Conservation (phyloP, 2,113 vertebrate genomes). For the Ictalurus furcatus region DNA sequence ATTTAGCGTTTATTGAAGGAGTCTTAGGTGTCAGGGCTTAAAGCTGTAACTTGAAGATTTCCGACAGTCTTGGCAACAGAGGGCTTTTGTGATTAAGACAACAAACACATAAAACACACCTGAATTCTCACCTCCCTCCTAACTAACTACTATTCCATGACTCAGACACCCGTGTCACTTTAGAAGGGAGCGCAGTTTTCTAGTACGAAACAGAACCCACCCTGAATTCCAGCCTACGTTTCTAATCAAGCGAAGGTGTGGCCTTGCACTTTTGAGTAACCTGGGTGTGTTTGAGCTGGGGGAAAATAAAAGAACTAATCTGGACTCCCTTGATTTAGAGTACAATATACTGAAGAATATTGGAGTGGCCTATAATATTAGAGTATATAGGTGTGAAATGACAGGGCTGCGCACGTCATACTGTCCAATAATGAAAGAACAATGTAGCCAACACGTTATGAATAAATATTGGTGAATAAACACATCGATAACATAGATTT, state of each 20-base stretch:
- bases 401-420: not conserved
- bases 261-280: not conserved
- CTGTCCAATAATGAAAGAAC: not conserved
- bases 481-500: not conserved
- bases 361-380: not conserved
- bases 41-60: not conserved
- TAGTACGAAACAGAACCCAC: not conserved
- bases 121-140: not conserved
- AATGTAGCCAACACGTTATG: not conserved
- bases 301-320: not conserved
- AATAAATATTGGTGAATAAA: not conserved
- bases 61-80: not conserved
- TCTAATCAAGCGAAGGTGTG: not conserved
- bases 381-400: not conserved
- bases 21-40: not conserved
- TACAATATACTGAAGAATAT: not conserved
- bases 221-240: constrained; percentile 12
- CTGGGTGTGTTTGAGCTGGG: not conserved
- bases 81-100: not conserved
- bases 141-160: not conserved
- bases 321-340: not conserved
- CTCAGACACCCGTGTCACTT: not conserved
- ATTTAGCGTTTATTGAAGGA: not conserved
- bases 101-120: not conserved
- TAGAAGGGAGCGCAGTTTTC: not conserved